Percentiles rank a stretch among this genome's conserved stretches.
Conservation (phyloP, 2,888 invertebrate genomes). For the Sphecodes monilicornis region DNA sequence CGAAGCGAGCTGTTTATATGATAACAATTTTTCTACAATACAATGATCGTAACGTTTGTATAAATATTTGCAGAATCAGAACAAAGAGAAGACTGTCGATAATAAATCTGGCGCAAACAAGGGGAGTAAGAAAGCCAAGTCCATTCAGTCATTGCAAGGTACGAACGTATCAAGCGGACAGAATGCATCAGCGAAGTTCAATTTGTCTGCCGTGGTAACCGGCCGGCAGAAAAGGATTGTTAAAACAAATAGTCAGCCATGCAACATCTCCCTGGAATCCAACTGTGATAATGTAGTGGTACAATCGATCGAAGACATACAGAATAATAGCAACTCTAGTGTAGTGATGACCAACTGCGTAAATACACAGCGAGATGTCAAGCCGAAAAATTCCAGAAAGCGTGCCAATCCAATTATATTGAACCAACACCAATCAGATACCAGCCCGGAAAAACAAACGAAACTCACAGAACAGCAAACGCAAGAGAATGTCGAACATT, state of each 20-base stretch:
- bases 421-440: slow-evolving; percentile 73
- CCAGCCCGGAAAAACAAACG: slow-evolving; percentile 82
- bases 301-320: slow-evolving; percentile 76
- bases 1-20: not conserved
- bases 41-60: not conserved
- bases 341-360: slow-evolving; percentile 69
- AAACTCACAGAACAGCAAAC: slow-evolving; percentile 73
- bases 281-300: slow-evolving; percentile 83
- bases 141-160: slow-evolving; percentile 79
- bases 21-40: not conserved
- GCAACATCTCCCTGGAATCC: slow-evolving; percentile 79
- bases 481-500: slow-evolving; percentile 65
- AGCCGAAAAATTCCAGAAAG: slow-evolving; percentile 79
- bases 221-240: slow-evolving; percentile 76
- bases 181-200: slow-evolving; percentile 66
- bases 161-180: slow-evolving; percentile 69
- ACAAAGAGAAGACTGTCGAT: slow-evolving; percentile 79
- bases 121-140: slow-evolving; percentile 78
- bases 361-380: slow-evolving; percentile 69
- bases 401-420: slow-evolving; percentile 75
- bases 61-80: slow-evolving; percentile 71
- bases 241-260: slow-evolving; percentile 75
- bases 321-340: slow-evolving; percentile 74
- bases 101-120: slow-evolving; percentile 72
- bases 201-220: slow-evolving; percentile 61